Conservation (phyloP, 1,140 invertebrate species). For the Platyscapa corneri region DNA sequence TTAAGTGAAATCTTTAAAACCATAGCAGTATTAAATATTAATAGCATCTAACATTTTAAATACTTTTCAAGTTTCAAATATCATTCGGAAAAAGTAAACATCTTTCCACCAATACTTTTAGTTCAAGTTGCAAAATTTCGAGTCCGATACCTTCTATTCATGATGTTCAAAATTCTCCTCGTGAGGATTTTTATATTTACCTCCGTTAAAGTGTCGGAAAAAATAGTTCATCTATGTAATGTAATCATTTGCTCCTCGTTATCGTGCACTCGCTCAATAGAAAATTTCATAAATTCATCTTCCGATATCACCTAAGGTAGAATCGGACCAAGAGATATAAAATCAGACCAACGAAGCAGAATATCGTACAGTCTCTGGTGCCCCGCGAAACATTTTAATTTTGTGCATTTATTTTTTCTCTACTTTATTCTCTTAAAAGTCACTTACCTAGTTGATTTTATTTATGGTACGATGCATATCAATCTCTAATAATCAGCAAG, state of each 20-base stretch:
- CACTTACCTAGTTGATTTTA: constrained; percentile 4
- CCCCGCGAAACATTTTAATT: background rate
- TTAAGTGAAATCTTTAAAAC: background rate
- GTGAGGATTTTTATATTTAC: background rate
- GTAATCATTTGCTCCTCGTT: constrained; percentile 26
- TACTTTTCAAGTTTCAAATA: background rate
- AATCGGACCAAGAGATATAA: background rate
- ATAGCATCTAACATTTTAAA: background rate
- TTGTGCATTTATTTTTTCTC: background rate
- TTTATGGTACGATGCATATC: background rate
- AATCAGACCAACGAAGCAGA: constrained; percentile 32
- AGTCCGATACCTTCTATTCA: background rate
- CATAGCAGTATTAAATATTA: no score
- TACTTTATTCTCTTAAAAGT: background rate
- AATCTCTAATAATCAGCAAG: background rate
- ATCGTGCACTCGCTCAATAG: constrained; percentile 23
- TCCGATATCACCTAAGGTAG: constrained; percentile 13
- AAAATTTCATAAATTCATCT: constrained; percentile 27
- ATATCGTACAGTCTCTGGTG: background rate
- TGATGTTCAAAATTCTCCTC: background rate
- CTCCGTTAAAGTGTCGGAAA: no score
- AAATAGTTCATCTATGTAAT: background rate
- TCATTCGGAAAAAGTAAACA: background rate
- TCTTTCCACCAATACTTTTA: no score
- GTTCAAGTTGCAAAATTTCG: background rate